A percentile compares a stretch with the other conserved stretches of the same genome.
phyloP scores from a whole-genome alignment of 2,888 invertebrate genomes.

The Saturnia japonica region DNA sequence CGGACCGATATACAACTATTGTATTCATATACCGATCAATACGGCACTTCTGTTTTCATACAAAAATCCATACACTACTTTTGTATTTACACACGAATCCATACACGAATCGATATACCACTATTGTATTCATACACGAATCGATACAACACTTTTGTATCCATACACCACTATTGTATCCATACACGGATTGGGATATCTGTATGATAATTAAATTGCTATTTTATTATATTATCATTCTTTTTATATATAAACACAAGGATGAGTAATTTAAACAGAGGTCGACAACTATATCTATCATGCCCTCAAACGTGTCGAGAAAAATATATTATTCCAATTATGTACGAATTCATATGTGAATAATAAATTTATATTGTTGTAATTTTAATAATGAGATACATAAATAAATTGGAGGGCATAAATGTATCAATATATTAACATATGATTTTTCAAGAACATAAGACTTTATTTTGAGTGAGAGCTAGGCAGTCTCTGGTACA shows the following conservation, averaged over 20 bases:
- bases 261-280: constrained; percentile 13
- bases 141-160: background rate
- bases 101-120: too few relatives aligned
- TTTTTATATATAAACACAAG: constrained; percentile 1
- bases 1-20: too few relatives aligned
- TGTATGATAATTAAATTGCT: background rate
- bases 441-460: too few relatives aligned
- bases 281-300: constrained; percentile 19
- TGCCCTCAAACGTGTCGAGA: constrained; percentile 16
- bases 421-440: background rate
- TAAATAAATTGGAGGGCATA: background rate
- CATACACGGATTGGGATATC: constrained; percentile 9
- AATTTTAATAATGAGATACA: background rate
- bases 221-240: constrained; percentile 1
- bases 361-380: constrained; percentile 9
- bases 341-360: constrained; percentile 5
- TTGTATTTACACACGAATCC: too few relatives aligned
- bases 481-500: too few relatives aligned
- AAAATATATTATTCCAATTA: constrained; percentile 9
- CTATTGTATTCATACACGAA: too few relatives aligned
- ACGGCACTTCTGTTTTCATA: too few relatives aligned
- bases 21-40: too few relatives aligned
- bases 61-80: too few relatives aligned
- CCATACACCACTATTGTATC: background rate
- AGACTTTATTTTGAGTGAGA: too few relatives aligned